Evolutionary conservation across 2,113 vertebrate genomes (phyloP).

Genomic region (Peromyscus polionotus): DNA sequence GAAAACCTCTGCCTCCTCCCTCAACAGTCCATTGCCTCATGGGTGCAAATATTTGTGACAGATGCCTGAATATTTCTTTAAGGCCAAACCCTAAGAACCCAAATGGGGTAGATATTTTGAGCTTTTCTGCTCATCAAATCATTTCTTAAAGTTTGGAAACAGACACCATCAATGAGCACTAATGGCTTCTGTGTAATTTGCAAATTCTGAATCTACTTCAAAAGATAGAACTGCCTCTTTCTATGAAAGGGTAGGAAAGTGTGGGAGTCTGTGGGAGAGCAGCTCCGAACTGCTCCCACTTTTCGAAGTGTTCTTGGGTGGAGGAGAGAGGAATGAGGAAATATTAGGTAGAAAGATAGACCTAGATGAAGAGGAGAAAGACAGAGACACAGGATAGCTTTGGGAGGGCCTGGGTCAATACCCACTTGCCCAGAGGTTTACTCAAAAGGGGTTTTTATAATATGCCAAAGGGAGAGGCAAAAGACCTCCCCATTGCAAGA

Average conservation of each 20-base stretch:
- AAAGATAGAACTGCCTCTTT: neutral
- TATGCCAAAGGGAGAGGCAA: too few species aligned
- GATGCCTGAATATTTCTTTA: neutral
- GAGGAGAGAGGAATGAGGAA: too few species aligned
- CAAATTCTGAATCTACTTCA: neutral
- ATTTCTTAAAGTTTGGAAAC: neutral
- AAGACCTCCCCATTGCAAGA: too few species aligned
- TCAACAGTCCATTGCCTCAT: neutral
- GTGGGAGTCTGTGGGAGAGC: too few species aligned
- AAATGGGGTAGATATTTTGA: neutral
- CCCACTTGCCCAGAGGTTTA: too few species aligned
- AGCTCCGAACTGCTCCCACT: too few species aligned
- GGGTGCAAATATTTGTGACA: neutral
- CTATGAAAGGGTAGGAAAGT: neutral
- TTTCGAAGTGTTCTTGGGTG: too few species aligned
- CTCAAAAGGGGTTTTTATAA: too few species aligned
- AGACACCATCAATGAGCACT: neutral
- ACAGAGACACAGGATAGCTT: too few species aligned
- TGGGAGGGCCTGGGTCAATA: too few species aligned
- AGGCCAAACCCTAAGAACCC: neutral
- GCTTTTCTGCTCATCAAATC: neutral
- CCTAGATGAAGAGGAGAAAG: too few species aligned
- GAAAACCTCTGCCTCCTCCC: fast-evolving
- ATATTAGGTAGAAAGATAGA: too few species aligned
- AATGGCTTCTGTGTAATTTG: neutral